Evolutionary conservation across 1,140 invertebrate genomes (phyloP).

Genomic region (Bombus consobrinus): DNA sequence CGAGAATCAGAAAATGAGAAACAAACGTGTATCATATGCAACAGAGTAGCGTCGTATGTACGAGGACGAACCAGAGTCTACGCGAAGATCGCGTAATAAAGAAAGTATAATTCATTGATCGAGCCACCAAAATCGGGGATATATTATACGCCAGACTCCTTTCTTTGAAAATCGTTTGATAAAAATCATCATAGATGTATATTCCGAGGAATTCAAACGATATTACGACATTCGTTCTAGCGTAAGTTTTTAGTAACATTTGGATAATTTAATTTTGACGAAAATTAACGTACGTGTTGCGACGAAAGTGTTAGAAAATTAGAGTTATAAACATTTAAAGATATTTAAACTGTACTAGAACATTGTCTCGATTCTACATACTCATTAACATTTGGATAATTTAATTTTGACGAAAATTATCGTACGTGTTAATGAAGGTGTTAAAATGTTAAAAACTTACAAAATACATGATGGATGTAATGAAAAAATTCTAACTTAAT

Average conservation of each 20-base stretch:
- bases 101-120: conserved; percentile 67
- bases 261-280: not conserved
- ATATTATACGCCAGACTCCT: conserved; percentile 10
- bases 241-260: not conserved
- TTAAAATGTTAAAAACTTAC: not conserved
- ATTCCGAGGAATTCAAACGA: not conserved
- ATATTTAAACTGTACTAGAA: not conserved
- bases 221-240: too few relatives aligned
- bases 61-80: conserved; percentile 53
- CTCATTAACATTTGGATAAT: not conserved
- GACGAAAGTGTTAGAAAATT: not conserved
- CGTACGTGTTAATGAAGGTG: not conserved
- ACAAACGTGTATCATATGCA: conserved; percentile 32
- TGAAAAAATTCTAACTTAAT: not conserved
- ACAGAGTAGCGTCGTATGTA: conserved; percentile 40
- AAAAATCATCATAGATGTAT: not conserved
- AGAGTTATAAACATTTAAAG: not conserved
- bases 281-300: not conserved
- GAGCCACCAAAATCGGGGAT: conserved; percentile 28
- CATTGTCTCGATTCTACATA: too few relatives aligned
- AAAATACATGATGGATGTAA: not conserved
- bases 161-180: not conserved
- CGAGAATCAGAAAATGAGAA: conserved; percentile 7
- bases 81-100: conserved; percentile 58
- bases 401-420: not conserved